Evolutionary conservation across 1,140 invertebrate species (phyloP), one percentile per base, ranked within the genome.

Genomic region (Drosophila miranda): DNA sequence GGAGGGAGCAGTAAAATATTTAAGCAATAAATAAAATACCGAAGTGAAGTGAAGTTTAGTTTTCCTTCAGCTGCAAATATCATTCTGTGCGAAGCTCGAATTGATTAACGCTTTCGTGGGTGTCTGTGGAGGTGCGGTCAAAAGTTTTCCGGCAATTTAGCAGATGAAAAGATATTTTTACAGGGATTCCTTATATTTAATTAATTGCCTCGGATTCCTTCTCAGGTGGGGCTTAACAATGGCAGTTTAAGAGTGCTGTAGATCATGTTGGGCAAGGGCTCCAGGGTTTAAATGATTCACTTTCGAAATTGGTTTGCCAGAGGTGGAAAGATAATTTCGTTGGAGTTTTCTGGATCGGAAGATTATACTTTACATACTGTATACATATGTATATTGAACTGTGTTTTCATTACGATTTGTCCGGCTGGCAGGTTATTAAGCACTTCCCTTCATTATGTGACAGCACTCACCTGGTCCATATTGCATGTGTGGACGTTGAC

Each of bases 11-110:
- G 58, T 38, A 56, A 75, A 75, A 80, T 79, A 74, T 69, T 54
- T 75, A 57, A 61, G 73, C 73, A 62, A 83, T 83, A 82, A 82
- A 82, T 81, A 74, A 77, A 78, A 60, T 67, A 43, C 59, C 68
- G 79, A 73, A 68, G 66, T 69, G 51, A 73, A 68, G 66, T 69
- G 63, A 56, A 68, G 66, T 69, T 69, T 56, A 69, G 66, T 69
- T 67, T 42, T 60, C 19, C 38, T 16, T 14, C 7, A 13, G 50
- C 50, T 14, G 45, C 56, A 49, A 69, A 68, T 49, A 69, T 69
- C 62, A 69, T 68, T 69, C 42, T 56, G 46, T 19, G 46, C 38
- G 38, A 46, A 13, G 53, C 34, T 11, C 34, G 46, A 21, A 62
- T 58, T 48, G 50, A 55, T 54, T 38, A 43, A 48, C 26, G 49